Percentiles rank a stretch among this genome's conserved stretches.
phyloP scores from a whole-genome alignment of 2,113 vertebrate species.

The Zosterops borbonicus region DNA sequence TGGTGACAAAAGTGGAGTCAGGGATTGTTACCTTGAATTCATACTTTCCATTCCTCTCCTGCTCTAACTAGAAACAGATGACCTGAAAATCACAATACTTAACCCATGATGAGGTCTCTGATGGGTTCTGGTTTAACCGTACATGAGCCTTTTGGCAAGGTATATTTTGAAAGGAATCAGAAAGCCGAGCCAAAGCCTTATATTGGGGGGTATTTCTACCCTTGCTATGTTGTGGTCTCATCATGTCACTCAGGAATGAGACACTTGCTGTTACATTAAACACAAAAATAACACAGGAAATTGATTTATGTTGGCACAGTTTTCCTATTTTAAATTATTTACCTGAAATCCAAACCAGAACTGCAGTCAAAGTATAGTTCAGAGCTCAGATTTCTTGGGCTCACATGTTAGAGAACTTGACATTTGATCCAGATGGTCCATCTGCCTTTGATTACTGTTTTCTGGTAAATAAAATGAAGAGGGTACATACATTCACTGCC shows the following conservation, averaged over 20 bases:
- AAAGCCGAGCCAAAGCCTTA: constrained; percentile 33
- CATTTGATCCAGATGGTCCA: constrained; percentile 54
- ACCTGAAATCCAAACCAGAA: constrained; percentile 69
- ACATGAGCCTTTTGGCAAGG: constrained; percentile 14
- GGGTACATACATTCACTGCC: background rate
- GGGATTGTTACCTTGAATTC: background rate
- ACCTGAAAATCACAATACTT: background rate
- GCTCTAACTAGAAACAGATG: background rate
- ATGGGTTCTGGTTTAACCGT: constrained; percentile 58
- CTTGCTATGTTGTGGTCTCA: constrained; percentile 56
- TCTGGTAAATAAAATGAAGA: constrained; percentile 32
- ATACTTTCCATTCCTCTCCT: background rate
- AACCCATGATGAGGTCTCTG: background rate
- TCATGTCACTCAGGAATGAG: constrained; percentile 66
- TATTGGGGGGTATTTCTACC: constrained; percentile 49
- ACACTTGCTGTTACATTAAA: constrained; percentile 65
- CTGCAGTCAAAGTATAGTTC: constrained; percentile 49
- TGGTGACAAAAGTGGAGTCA: background rate
- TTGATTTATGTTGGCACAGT: constrained; percentile 69
- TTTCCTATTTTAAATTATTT: constrained; percentile 66
- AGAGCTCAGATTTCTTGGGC: constrained; percentile 47
- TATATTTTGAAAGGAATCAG: constrained; percentile 49
- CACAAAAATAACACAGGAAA: constrained; percentile 62
- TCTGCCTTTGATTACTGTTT: constrained; percentile 52
- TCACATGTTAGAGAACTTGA: background rate